Conservation (phyloP, 2,888 invertebrate genomes). For the Lysandra bellargus region DNA sequence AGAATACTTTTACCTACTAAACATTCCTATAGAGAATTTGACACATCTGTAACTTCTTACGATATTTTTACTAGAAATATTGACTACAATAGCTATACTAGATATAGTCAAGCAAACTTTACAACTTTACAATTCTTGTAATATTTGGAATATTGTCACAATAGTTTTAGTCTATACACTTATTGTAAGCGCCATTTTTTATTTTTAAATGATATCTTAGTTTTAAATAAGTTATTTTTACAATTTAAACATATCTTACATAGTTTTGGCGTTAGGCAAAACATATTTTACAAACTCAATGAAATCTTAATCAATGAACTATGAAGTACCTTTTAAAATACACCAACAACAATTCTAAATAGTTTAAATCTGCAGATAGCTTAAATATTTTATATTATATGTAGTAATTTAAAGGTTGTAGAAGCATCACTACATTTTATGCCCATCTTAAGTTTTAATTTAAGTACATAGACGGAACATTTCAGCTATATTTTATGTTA, state of each 20-base stretch:
- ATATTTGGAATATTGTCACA: conserved; percentile 1
- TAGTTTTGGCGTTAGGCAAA: conserved; percentile 4
- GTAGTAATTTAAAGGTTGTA: not conserved
- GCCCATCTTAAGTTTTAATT: not conserved
- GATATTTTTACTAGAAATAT: conserved; percentile 5
- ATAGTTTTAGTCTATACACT: conserved; percentile 12
- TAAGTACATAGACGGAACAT: not conserved
- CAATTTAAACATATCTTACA: conserved; percentile 17
- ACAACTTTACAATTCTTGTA: conserved; percentile 7
- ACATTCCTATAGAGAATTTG: not conserved
- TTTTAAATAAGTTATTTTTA: conserved; percentile 10
- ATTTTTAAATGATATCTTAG: not conserved
- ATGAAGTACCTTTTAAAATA: not conserved
- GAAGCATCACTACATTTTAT: not conserved
- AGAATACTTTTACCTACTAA: not conserved
- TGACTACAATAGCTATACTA: not conserved
- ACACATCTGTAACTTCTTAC: conserved; percentile 2
- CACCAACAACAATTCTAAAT: conserved; percentile 5
- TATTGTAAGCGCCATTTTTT: conserved; percentile 10
- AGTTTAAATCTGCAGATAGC: not conserved
- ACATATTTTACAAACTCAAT: not conserved
- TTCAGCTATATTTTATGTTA: not conserved
- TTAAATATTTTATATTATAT: not conserved
- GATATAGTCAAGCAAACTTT: not conserved
- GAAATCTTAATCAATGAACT: not conserved